Evolutionary conservation across 2,797 vertebrate species (phyloP).

Genomic region (Aselliscus stoliczkanus): DNA sequence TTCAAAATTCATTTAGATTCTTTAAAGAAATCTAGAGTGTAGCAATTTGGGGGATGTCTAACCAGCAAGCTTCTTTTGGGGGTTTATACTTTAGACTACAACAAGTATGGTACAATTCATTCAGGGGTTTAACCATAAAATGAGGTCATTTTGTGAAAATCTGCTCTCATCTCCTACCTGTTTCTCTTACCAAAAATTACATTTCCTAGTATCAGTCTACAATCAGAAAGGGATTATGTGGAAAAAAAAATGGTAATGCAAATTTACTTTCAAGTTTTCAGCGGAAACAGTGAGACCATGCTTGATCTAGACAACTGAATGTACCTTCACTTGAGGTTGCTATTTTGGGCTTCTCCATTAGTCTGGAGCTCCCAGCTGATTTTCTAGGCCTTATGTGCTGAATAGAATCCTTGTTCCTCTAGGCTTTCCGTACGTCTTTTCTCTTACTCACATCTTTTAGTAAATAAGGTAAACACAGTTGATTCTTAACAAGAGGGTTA

Average conservation of each 20-base stretch:
- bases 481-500: neutral
- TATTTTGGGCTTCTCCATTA: neutral
- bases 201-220: neutral
- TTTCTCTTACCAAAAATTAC: neutral
- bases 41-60: neutral
- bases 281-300: neutral
- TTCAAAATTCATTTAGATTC: neutral
- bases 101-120: neutral
- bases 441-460: neutral
- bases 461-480: neutral
- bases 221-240: neutral
- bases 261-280: neutral
- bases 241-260: neutral
- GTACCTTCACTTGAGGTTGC: neutral
- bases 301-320: neutral
- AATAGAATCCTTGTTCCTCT: neutral
- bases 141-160: neutral
- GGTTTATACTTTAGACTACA: neutral
- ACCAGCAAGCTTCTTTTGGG: neutral
- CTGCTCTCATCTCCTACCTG: neutral
- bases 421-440: neutral
- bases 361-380: rapidly evolving
- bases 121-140: neutral
- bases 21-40: neutral
- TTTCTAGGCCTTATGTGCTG: neutral